Conservation (phyloP, 2,888 invertebrate genomes). For the Polyploca ridens region DNA sequence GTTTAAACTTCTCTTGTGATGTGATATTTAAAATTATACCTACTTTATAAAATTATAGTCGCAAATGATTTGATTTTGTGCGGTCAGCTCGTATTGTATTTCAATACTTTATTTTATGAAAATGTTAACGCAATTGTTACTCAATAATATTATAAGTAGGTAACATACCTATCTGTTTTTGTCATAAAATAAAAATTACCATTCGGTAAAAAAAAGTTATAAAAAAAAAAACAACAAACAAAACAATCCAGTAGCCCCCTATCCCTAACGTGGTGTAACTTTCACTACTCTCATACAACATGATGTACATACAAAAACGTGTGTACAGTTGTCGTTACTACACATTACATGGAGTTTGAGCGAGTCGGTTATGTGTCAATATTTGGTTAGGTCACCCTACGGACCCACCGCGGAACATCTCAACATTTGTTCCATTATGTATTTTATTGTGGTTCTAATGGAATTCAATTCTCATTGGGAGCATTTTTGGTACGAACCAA, state of each 20-base stretch:
- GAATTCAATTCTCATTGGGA: neutral
- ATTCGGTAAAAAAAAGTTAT: no score
- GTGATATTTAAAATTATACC: constrained; percentile 1
- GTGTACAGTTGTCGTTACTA: constrained; percentile 58
- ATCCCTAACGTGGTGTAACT: constrained; percentile 16
- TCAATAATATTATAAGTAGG: no score
- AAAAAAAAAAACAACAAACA: neutral
- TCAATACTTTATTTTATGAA: neutral
- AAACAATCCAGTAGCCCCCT: constrained; percentile 7
- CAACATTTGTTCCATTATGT: constrained; percentile 51
- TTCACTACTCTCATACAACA: constrained; percentile 15
- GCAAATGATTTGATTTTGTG: neutral
- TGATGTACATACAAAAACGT: constrained; percentile 32
- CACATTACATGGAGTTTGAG: constrained; percentile 47
- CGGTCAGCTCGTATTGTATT: neutral
- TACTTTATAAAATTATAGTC: neutral
- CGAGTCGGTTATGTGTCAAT: constrained; percentile 52
- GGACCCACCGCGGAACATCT: constrained; percentile 58
- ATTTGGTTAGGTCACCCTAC: constrained; percentile 61
- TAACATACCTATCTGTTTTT: neutral
- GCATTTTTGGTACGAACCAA: neutral
- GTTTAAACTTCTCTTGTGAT: neutral
- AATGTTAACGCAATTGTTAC: neutral
- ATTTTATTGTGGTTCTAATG: constrained; percentile 20
- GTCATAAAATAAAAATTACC: neutral